These are phyloP conservation scores for Phaonia tiefii DNA, from an alignment of 2,888 invertebrate species.

Conservation along the genomic window DNA sequence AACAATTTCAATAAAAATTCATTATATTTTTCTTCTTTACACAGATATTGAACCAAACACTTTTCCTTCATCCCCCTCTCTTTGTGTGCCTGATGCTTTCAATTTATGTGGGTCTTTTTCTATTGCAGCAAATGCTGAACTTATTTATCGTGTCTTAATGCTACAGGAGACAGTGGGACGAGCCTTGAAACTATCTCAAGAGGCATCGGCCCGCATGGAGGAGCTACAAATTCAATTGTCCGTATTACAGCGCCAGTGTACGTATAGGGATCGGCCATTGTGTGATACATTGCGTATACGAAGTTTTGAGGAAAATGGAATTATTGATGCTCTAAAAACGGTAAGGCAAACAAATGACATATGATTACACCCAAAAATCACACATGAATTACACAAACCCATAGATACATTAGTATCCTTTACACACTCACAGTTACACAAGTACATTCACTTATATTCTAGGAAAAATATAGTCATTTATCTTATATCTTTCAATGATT, in stretches of 20 bases:
- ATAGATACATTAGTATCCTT: neutral
- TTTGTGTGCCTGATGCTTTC: conserved; percentile 18
- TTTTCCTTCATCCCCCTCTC: conserved; percentile 8
- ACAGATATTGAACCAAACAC: conserved; percentile 51
- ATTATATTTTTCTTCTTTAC: conserved; percentile 18
- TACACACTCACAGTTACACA: neutral
- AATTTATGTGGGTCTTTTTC: conserved; percentile 9
- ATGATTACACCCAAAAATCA: neutral
- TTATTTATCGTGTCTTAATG: conserved; percentile 80
- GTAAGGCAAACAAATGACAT: conserved; percentile 71
- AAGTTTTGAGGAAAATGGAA: conserved; percentile 83
- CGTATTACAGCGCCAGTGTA: conserved; percentile 84
- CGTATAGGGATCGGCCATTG: conserved; percentile 85
- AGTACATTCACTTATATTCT: no score
- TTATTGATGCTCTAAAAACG: conserved; percentile 80
- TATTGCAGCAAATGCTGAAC: conserved; percentile 77
- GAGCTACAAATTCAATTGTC: conserved; percentile 80
- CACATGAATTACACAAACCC: neutral
- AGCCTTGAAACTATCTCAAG: conserved; percentile 79
- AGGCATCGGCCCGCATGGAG: conserved; percentile 80
- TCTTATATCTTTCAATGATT: neutral
- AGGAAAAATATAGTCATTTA: neutral
- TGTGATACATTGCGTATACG: conserved; percentile 89
- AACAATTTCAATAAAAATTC: conserved; percentile 38
- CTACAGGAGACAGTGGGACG: conserved; percentile 79